These are phyloP conservation scores for Emys orbicularis DNA, from an alignment of 2,797 vertebrate genomes.

Conservation along the genomic window DNA sequence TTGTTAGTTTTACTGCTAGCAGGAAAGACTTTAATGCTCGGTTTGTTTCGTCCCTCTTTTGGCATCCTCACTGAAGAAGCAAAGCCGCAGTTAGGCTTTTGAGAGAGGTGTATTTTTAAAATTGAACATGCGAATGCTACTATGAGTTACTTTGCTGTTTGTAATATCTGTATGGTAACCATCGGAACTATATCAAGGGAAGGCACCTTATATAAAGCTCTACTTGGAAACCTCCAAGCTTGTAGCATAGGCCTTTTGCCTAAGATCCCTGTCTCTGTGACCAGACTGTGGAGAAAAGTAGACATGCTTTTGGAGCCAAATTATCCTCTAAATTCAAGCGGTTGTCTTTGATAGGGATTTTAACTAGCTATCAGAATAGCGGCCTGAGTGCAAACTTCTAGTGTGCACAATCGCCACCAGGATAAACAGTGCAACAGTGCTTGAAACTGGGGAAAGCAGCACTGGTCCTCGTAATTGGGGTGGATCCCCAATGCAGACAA, in stretches of 20 bases:
- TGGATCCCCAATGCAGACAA: no score
- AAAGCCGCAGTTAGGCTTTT: slow-evolving; percentile 64
- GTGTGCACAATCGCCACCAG: no score
- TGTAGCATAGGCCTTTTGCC: neutral
- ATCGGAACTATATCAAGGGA: slow-evolving; percentile 9
- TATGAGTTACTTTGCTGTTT: slow-evolving; percentile 3
- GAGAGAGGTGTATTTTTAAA: slow-evolving; percentile 31
- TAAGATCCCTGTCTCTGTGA: neutral
- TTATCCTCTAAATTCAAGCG: neutral
- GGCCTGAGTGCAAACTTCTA: no score
- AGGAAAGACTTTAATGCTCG: slow-evolving; percentile 26
- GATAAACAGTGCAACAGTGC: no score
- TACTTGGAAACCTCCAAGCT: neutral
- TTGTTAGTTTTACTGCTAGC: neutral
- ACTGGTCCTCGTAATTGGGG: no score
- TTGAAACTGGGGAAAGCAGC: no score
- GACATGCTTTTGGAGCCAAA: neutral
- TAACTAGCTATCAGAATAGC: no score
- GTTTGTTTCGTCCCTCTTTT: slow-evolving; percentile 5
- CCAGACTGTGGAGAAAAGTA: neutral
- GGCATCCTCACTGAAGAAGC: slow-evolving; percentile 24
- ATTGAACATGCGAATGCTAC: slow-evolving; percentile 17
- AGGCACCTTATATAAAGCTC: neutral
- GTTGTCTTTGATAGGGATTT: neutral
- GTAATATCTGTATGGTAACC: slow-evolving; percentile 33